phyloP scores from a whole-genome alignment of 2,797 vertebrate genomes.

The Pelodytes ibericus region DNA sequence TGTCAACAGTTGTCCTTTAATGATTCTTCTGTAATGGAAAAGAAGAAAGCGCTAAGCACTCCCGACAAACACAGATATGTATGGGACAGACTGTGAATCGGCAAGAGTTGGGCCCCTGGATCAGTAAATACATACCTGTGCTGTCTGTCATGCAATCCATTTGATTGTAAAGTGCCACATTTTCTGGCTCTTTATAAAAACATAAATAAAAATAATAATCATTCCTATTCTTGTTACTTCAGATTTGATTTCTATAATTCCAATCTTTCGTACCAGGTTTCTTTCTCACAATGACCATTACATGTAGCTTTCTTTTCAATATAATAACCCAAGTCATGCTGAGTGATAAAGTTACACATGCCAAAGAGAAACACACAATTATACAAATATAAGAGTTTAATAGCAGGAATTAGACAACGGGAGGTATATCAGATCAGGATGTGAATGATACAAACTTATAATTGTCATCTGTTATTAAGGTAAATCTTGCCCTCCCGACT shows the following conservation, averaged over 20 bases:
- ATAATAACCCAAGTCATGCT: constrained; percentile 47
- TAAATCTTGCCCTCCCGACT: background rate
- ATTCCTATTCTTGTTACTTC: too few species aligned
- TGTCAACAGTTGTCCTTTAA: too few species aligned
- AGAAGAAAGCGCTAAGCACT: too few species aligned
- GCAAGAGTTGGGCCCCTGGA: too few species aligned
- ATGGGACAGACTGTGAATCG: too few species aligned
- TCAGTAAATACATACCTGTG: too few species aligned
- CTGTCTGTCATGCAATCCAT: too few species aligned
- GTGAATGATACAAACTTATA: constrained; percentile 37
- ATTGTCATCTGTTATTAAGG: background rate
- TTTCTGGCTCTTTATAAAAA: too few species aligned
- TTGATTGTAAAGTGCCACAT: too few species aligned
- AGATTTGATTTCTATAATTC: background rate
- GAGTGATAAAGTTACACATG: constrained; percentile 43
- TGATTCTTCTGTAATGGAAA: too few species aligned
- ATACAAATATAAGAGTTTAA: constrained; percentile 51
- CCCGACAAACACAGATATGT: too few species aligned
- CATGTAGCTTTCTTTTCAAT: constrained; percentile 35
- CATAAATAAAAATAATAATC: too few species aligned
- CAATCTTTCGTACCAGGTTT: constrained; percentile 1
- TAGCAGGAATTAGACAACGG: constrained; percentile 51
- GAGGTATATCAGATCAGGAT: constrained; percentile 32
- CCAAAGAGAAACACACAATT: constrained; percentile 43
- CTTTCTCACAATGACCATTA: constrained; percentile 45